Evolutionary conservation across 92 coral and sea anemone genomes (phyloP).

Genomic region (Umimayanthus kanabou): DNA sequence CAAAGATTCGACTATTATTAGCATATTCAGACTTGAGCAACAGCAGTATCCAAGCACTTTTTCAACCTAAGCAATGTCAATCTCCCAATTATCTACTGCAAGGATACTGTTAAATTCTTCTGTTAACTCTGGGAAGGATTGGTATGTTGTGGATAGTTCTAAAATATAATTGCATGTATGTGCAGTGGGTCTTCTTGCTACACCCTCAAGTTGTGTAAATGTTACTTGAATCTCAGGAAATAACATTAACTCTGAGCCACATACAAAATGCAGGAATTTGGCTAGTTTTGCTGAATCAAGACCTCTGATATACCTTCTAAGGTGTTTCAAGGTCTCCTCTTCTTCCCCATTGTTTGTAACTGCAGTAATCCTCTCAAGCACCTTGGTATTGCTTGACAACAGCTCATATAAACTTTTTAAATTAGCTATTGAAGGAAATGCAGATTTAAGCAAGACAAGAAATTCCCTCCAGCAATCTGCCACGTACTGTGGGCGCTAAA

Average conservation of each 20-base stretch:
- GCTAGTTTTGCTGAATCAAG: slow-evolving; percentile 34
- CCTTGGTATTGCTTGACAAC: slow-evolving; percentile 25
- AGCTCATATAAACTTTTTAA: slow-evolving; percentile 7
- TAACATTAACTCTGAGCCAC: slow-evolving; percentile 39
- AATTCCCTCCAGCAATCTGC: slow-evolving; percentile 26
- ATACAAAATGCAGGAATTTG: slow-evolving; percentile 27
- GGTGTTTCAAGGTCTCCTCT: slow-evolving; percentile 35
- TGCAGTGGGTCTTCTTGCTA: slow-evolving; percentile 34
- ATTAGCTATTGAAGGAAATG: slow-evolving; percentile 2
- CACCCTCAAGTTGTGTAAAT: slow-evolving; percentile 36
- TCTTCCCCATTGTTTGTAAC: slow-evolving; percentile 22
- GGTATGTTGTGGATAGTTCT: slow-evolving; percentile 41
- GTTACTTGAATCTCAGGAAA: slow-evolving; percentile 34
- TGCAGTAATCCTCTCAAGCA: slow-evolving; percentile 20
- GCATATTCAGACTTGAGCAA: background rate
- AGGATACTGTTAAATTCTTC: slow-evolving; percentile 42
- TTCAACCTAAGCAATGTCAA: slow-evolving; percentile 21
- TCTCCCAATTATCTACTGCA: slow-evolving; percentile 28
- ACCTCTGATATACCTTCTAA: slow-evolving; percentile 35
- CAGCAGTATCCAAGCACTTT: slow-evolving; percentile 8
- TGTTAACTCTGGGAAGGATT: slow-evolving; percentile 26
- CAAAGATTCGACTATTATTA: background rate
- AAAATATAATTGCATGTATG: slow-evolving; percentile 35
- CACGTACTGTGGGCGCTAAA: slow-evolving; percentile 48
- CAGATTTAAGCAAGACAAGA: background rate